Evolutionary conservation across 2,797 vertebrate species (phyloP), one percentile per base, ranked within the genome.

Genomic region (Octomys mimax): DNA sequence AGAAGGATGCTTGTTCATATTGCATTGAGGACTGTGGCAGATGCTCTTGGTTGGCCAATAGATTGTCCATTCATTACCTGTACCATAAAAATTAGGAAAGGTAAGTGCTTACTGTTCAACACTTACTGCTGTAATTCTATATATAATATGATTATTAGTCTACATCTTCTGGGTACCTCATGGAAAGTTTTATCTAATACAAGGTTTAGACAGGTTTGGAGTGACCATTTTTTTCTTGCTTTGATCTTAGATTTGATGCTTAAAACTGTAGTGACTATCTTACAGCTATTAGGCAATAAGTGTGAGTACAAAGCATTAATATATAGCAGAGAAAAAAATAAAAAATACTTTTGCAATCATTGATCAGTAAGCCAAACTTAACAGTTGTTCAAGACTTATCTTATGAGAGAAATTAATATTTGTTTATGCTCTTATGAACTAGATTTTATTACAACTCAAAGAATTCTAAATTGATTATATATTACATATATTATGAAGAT

Each of bases 341-440:
- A n/a, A 78, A 73, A 70, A 84, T 95, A 52, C 66, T 84, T 26
- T 64, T 83, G 22, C 18, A 46, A 46, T 82, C 42, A 71, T 3
- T 71, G 33, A 64, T 64, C 77, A 71, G 75, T 87, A 87, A 92
- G 70, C 33, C 62, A 90, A 28, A 22, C 54, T 92, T 90, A 78
- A 21, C 54, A 87, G 26, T 93, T 42, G n/a, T 57, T 94, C 57
- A 78, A 82, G 52, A n/a, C 77, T 80, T 92, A 6, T 85, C 52
- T 57, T 91, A n/a, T 68, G 83, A 92, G n/a, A 73, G 14, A 80
- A 87, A 66, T 46, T 54, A 94, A 59, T 73, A 71, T 90, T 83
- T 84, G 33, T 83, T 42, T 49, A 83, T 70, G 28, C 39, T 73
- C 1, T 61, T 90, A 39, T 39, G 13, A 82, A 90, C 61, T 78